Conservation (phyloP, 2,113 vertebrate species). For the Solea solea region DNA sequence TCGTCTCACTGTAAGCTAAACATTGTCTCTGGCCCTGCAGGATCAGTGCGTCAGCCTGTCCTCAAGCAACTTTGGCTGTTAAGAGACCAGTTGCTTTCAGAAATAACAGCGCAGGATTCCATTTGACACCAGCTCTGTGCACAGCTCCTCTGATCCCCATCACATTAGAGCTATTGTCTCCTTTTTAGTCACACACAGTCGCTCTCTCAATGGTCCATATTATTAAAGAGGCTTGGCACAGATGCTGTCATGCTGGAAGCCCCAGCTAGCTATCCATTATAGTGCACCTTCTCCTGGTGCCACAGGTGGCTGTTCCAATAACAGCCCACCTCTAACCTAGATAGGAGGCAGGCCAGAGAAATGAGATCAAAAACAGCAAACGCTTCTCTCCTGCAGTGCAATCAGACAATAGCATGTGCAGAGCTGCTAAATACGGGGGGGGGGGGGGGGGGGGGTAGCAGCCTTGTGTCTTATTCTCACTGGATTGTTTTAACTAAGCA, state of each 20-base stretch:
- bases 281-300: constrained; percentile 36
- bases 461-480: constrained; percentile 57
- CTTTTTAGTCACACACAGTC: background rate
- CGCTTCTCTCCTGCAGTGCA: constrained; percentile 45
- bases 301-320: constrained; percentile 58
- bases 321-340: constrained; percentile 65
- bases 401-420: constrained; percentile 44
- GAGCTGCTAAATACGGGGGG: constrained; percentile 70
- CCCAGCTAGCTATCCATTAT: constrained; percentile 42
- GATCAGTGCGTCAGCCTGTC: no score
- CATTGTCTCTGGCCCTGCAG: no score
- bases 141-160: constrained; percentile 24
- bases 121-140: constrained; percentile 27
- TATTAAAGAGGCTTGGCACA: constrained; percentile 18
- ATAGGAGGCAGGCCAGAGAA: constrained; percentile 50
- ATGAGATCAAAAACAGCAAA: constrained; percentile 53
- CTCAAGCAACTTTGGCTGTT: no score
- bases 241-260: constrained; percentile 41
- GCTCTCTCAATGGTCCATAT: constrained; percentile 39
- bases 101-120: no score
- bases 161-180: constrained; percentile 44
- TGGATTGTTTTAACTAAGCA: constrained; percentile 75
- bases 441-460: no score
- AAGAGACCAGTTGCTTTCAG: no score
- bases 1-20: no score